Conservation (phyloP, 2,888 invertebrate genomes). For the Acronicta leporina region DNA sequence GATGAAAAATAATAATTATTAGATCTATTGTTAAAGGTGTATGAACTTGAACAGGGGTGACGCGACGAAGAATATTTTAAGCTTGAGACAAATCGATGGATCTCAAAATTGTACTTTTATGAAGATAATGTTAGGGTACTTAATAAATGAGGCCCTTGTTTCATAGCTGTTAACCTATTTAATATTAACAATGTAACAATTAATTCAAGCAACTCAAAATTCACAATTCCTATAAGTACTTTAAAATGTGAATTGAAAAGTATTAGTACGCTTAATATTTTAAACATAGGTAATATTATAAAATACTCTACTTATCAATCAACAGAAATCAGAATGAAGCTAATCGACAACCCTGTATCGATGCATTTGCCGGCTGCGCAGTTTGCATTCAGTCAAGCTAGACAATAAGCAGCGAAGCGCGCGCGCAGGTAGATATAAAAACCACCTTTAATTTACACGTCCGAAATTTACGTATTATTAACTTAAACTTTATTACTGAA, state of each 20-base stretch:
- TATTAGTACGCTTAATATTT: background rate
- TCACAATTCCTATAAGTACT: no score
- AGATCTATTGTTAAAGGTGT: constrained; percentile 86
- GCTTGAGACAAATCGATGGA: constrained; percentile 19
- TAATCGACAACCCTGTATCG: constrained; percentile 76
- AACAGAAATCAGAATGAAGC: constrained; percentile 32
- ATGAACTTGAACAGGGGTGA: constrained; percentile 83
- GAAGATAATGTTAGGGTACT: background rate
- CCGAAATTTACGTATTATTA: constrained; percentile 23
- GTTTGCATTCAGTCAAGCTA: constrained; percentile 79
- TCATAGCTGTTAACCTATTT: background rate
- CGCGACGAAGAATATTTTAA: constrained; percentile 42
- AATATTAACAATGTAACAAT: no score
- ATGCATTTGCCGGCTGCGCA: constrained; percentile 83
- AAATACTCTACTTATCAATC: background rate
- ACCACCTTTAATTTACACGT: constrained; percentile 57
- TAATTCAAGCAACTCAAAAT: no score
- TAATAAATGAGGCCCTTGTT: background rate
- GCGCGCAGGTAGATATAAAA: constrained; percentile 83
- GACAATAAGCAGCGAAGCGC: constrained; percentile 83
- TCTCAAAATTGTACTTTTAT: background rate
- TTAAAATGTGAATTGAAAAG: no score
- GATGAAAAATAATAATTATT: constrained; percentile 90
- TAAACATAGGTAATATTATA: no score
- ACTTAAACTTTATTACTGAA: constrained; percentile 50